phyloP scores from a whole-genome alignment of 2,888 invertebrate species.

The Megastigmus dorsalis region DNA sequence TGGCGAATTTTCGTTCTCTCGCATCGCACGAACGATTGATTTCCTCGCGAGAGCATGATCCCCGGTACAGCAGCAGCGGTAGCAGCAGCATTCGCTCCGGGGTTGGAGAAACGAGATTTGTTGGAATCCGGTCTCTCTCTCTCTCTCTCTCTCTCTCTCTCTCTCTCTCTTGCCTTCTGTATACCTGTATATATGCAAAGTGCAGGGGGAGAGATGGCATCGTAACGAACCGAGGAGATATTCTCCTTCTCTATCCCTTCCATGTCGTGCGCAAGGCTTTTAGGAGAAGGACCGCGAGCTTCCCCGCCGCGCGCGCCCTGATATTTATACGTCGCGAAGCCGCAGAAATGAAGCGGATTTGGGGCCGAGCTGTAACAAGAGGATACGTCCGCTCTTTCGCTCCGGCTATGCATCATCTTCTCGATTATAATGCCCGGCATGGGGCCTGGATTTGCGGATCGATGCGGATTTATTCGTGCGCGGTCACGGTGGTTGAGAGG shows the following conservation, averaged over 20 bases:
- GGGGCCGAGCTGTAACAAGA: neutral
- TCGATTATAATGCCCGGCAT: slow-evolving; percentile 4
- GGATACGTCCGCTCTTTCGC: neutral
- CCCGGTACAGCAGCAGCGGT: too few relatives aligned
- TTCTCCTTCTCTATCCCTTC: neutral
- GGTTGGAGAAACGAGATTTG: slow-evolving; percentile 24
- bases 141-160: neutral
- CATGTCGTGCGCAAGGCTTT: neutral
- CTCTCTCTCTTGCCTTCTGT: neutral
- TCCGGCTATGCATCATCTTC: slow-evolving; percentile 15
- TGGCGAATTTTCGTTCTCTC: too few relatives aligned
- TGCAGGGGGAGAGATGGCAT: neutral
- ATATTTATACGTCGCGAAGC: slow-evolving; percentile 7
- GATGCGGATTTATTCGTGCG: slow-evolving; percentile 33
- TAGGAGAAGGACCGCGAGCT: neutral
- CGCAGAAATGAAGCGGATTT: slow-evolving; percentile 35
- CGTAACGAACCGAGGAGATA: slow-evolving; percentile 38
- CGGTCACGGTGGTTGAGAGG: too few relatives aligned
- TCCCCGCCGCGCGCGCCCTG: too few relatives aligned
- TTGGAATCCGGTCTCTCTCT: neutral
- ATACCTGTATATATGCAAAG: slow-evolving; percentile 1
- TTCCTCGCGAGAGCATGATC: neutral
- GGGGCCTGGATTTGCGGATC: neutral
- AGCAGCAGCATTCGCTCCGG: too few relatives aligned
- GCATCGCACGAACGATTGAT: slow-evolving; percentile 23